Evolutionary conservation across 2,113 vertebrate species (phyloP).

Genomic region (Silurus asotus): DNA sequence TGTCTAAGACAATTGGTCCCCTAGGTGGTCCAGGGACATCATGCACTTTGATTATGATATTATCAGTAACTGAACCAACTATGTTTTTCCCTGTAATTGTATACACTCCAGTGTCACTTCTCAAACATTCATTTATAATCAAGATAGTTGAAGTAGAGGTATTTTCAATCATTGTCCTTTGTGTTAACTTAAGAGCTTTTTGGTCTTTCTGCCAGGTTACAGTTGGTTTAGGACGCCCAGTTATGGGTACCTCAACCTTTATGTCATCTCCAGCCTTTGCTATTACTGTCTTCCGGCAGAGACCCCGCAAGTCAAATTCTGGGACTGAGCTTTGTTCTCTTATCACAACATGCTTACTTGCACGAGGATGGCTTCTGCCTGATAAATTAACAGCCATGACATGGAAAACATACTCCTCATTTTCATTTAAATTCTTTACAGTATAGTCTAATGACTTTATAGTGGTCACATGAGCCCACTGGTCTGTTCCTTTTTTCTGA

Average conservation of each 20-base stretch:
- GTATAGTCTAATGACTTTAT: constrained; percentile 86
- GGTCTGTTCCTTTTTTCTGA: constrained; percentile 90
- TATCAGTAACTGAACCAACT: constrained; percentile 87
- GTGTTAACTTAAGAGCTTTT: constrained; percentile 85
- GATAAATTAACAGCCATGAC: constrained; percentile 95
- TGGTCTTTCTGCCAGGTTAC: constrained; percentile 93
- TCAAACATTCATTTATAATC: constrained; percentile 84
- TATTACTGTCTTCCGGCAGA: constrained; percentile 93
- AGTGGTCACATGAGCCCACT: constrained; percentile 89
- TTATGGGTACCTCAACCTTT: constrained; percentile 94
- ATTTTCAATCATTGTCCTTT: constrained; percentile 85
- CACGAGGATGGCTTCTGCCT: constrained; percentile 89
- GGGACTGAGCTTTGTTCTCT: constrained; percentile 88
- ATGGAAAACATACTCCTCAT: constrained; percentile 92
- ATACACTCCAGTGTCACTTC: constrained; percentile 86
- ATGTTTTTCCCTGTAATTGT: constrained; percentile 90
- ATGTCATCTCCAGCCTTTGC: constrained; percentile 93
- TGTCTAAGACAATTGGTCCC: constrained; percentile 91
- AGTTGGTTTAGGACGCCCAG: constrained; percentile 89
- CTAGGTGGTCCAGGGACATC: constrained; percentile 94
- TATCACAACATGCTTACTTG: constrained; percentile 86
- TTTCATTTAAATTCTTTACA: constrained; percentile 91
- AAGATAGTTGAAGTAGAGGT: constrained; percentile 86
- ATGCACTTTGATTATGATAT: constrained; percentile 87
- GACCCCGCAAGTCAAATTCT: constrained; percentile 88